A percentile compares a stretch with the other conserved stretches of the same genome.
These are phyloP conservation scores for Struthidea cinerea DNA, from an alignment of 2,113 vertebrate genomes.

Conservation along the genomic window DNA sequence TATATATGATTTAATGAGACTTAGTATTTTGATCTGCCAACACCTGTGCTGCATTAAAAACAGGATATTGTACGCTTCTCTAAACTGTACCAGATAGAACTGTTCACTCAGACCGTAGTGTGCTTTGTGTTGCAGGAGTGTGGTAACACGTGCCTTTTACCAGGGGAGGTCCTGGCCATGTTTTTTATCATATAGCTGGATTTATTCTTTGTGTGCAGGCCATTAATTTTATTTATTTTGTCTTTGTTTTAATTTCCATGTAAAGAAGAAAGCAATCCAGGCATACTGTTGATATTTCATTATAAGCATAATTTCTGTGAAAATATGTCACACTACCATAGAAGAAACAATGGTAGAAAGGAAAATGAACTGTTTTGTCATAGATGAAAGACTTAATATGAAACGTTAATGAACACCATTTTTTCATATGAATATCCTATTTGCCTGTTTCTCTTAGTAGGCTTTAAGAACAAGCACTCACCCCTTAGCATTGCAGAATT, in stretches of 20 bases:
- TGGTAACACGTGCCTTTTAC: neutral
- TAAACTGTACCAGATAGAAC: slow-evolving; percentile 37
- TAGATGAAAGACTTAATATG: neutral
- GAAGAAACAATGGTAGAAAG: neutral
- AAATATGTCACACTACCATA: neutral
- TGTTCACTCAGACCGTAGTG: neutral
- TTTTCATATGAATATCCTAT: neutral
- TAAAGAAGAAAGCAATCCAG: neutral
- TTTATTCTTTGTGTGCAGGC: neutral
- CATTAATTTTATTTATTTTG: neutral
- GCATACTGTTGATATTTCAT: neutral
- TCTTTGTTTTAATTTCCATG: neutral
- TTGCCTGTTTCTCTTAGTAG: neutral
- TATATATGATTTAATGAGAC: slow-evolving; percentile 8
- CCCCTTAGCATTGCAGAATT: neutral
- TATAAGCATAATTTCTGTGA: neutral
- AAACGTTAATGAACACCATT: neutral
- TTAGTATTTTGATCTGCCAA: slow-evolving; percentile 1
- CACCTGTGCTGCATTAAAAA: slow-evolving; percentile 47
- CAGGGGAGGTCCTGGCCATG: neutral
- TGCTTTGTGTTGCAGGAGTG: neutral
- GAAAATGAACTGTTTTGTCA: neutral
- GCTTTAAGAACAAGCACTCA: neutral
- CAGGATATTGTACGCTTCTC: slow-evolving; percentile 29
- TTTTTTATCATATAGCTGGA: neutral